phyloP scores from a whole-genome alignment of 2,888 invertebrate genomes.

The Drosophila paucipuncta region DNA sequence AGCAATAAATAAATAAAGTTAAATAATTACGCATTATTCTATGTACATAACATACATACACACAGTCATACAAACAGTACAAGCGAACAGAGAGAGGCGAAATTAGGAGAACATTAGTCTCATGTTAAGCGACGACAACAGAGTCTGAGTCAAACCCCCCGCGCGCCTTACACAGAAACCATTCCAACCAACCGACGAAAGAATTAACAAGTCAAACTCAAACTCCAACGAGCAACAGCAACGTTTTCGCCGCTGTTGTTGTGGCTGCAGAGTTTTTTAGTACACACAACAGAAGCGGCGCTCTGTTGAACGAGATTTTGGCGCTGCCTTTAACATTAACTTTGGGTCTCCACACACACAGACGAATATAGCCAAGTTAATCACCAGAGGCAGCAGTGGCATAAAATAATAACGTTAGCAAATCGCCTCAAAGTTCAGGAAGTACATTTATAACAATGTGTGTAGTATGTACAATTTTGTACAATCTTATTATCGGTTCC shows the following conservation, averaged over 20 bases:
- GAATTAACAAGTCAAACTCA: slow-evolving; percentile 20
- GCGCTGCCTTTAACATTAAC: slow-evolving; percentile 24
- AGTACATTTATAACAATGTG: slow-evolving; percentile 6
- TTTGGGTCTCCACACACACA: slow-evolving; percentile 46
- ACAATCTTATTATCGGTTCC: slow-evolving; percentile 31
- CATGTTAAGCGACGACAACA: slow-evolving; percentile 5
- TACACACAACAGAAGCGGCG: slow-evolving; percentile 34
- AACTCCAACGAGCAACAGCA: slow-evolving; percentile 30
- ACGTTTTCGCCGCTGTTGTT: slow-evolving; percentile 37
- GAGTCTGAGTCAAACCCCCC: not conserved
- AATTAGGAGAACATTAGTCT: slow-evolving; percentile 26
- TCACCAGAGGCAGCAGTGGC: slow-evolving; percentile 45
- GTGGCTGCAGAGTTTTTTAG: slow-evolving; percentile 41
- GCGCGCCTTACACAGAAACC: not conserved
- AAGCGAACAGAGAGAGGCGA: slow-evolving; percentile 4
- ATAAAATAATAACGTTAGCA: slow-evolving; percentile 2
- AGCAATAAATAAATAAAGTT: slow-evolving; percentile 44
- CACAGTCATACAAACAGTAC: slow-evolving; percentile 16
- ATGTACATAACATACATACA: slow-evolving; percentile 20
- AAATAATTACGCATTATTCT: slow-evolving; percentile 45
- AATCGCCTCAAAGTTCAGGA: slow-evolving; percentile 3
- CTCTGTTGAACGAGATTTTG: slow-evolving; percentile 40
- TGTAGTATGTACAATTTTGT: slow-evolving; percentile 11
- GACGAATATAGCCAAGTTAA: slow-evolving; percentile 59
- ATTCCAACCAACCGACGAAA: slow-evolving; percentile 6